phyloP scores from a whole-genome alignment of 2,113 vertebrate species.

The Paralichthys olivaceus region DNA sequence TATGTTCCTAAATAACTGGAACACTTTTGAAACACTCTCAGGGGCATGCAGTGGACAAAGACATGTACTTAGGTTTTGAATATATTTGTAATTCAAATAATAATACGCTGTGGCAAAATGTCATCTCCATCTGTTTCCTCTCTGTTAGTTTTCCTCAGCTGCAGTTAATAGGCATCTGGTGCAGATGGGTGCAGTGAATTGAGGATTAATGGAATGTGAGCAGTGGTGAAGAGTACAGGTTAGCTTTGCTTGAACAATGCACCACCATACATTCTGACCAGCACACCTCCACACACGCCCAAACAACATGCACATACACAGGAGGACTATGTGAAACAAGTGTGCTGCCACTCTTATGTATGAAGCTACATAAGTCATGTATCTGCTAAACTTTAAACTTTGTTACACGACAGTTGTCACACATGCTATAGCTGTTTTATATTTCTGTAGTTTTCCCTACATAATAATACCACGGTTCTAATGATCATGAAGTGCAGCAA shows the following conservation, averaged over 20 bases:
- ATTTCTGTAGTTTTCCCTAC: too few species aligned
- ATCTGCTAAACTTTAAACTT: background rate
- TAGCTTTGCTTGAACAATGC: conserved; percentile 21
- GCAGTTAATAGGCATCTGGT: background rate
- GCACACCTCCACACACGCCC: background rate
- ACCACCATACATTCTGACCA: conserved; percentile 10
- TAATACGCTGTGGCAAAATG: conserved; percentile 10
- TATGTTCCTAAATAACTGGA: background rate
- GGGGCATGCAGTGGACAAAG: background rate
- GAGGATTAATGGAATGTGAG: conserved; percentile 18
- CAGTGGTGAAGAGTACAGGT: conserved; percentile 32
- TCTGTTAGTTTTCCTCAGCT: conserved; percentile 21
- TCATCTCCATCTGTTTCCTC: conserved; percentile 8
- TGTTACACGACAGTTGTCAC: background rate
- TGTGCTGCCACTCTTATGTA: too few species aligned
- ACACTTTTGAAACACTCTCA: background rate
- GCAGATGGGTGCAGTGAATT: conserved; percentile 11
- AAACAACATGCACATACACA: background rate
- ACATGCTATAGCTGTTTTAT: too few species aligned
- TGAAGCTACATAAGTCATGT: background rate
- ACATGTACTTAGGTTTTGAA: background rate
- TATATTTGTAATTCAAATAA: conserved; percentile 14
- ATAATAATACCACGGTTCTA: too few species aligned
- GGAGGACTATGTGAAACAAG: background rate
- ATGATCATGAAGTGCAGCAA: too few species aligned